These are phyloP conservation scores for Drosophila ananassae DNA, from an alignment of 1,140 invertebrate genomes.

Conservation along the genomic window DNA sequence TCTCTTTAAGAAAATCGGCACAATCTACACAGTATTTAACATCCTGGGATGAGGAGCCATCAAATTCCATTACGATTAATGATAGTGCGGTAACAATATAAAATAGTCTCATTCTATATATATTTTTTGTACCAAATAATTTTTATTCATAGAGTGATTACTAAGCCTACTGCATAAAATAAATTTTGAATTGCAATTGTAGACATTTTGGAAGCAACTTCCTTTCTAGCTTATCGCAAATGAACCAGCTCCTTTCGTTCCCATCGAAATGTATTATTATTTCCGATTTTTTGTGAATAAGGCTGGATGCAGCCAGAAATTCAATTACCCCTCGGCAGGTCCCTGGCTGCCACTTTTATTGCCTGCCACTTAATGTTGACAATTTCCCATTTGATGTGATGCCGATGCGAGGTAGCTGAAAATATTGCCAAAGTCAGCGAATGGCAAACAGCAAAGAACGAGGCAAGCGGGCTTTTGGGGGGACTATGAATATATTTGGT, in stretches of 20 bases:
- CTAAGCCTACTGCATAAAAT: too few relatives aligned
- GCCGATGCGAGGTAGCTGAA: slow-evolving; percentile 38
- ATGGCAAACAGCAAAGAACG: slow-evolving; percentile 21
- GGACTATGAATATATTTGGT: slow-evolving; percentile 14
- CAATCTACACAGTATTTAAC: too few relatives aligned
- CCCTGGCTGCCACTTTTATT: slow-evolving; percentile 25
- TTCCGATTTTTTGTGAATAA: slow-evolving; percentile 80
- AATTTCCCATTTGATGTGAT: slow-evolving; percentile 72
- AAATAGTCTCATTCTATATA: too few relatives aligned
- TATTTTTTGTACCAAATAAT: too few relatives aligned
- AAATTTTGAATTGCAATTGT: too few relatives aligned
- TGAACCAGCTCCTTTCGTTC: slow-evolving; percentile 30
- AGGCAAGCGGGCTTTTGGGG: slow-evolving; percentile 3
- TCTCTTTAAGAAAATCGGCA: too few relatives aligned
- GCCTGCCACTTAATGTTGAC: slow-evolving; percentile 78
- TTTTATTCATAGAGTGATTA: too few relatives aligned
- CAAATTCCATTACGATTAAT: too few relatives aligned
- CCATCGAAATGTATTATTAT: slow-evolving; percentile 65
- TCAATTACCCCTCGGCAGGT: slow-evolving; percentile 62
- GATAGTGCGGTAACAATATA: too few relatives aligned
- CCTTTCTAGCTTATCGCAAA: slow-evolving; percentile 56
- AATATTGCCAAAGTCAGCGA: slow-evolving; percentile 70
- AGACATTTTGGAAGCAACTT: slow-evolving; percentile 11
- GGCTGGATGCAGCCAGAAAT: slow-evolving; percentile 71
- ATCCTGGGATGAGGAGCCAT: too few relatives aligned